A percentile compares a stretch with the other conserved stretches of the same genome.
Conservation (phyloP, 1,140 invertebrate species). For the Listronotus oregonensis region DNA sequence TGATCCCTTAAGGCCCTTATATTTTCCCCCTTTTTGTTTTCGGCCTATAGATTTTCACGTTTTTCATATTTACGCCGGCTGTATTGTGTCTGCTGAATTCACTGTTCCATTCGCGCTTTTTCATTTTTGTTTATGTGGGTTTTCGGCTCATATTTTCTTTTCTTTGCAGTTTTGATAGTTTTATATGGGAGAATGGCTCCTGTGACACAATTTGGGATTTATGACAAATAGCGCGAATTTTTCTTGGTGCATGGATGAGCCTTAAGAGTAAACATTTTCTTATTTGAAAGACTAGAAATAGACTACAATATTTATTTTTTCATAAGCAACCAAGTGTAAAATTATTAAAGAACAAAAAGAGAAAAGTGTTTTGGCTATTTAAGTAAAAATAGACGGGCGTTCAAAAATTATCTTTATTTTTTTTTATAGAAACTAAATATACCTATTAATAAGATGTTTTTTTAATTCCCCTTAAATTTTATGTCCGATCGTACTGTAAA, state of each 20-base stretch:
- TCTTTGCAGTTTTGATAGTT: conserved; percentile 27
- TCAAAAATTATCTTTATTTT: too few species aligned
- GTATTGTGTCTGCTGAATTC: not conserved
- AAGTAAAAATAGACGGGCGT: too few species aligned
- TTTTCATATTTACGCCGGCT: too few species aligned
- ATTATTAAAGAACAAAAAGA: too few species aligned
- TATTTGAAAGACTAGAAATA: not conserved
- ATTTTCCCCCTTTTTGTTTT: conserved; percentile 12
- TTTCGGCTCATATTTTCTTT: conserved; percentile 21
- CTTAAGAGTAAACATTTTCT: not conserved
- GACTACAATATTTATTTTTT: too few species aligned
- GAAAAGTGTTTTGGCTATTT: too few species aligned
- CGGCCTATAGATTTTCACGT: not conserved
- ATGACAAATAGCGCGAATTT: conserved; percentile 14
- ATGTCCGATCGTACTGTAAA: too few species aligned
- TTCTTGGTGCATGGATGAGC: not conserved
- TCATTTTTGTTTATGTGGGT: conserved; percentile 29
- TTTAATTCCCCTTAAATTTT: too few species aligned
- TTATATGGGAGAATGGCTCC: conserved; percentile 21
- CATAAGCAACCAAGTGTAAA: too few species aligned
- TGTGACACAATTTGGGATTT: conserved; percentile 25
- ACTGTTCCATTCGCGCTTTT: conserved; percentile 13
- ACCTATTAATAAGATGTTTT: too few species aligned
- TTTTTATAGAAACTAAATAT: too few species aligned
- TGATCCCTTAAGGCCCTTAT: conserved; percentile 26